Evolutionary conservation across 2,888 invertebrate genomes (phyloP), one percentile per base, ranked within the genome.

Genomic region (Pollenia angustigena): DNA sequence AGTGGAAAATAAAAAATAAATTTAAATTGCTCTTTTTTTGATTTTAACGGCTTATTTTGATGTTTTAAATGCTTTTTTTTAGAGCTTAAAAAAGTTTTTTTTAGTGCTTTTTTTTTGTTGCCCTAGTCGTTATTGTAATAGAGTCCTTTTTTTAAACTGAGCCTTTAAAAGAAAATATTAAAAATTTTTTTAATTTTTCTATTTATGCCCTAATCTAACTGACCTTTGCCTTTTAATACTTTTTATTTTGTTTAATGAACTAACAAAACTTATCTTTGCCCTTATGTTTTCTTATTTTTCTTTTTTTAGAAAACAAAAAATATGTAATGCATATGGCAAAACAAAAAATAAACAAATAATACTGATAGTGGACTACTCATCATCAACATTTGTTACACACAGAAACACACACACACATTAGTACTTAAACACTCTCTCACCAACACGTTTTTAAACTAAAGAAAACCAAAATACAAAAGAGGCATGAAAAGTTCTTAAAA

Each of bases 281-380:
- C 80, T 71, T 60, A 52, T 71, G n/a, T 40, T 32, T 32, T 32
- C 32, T 32, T 32, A 0, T 32, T 32, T 32, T 32, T 6, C 1
- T 32, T 32, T 32, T 32, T 32, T 1, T 18, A 16, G 4, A 42
- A 48, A 66, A 3, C 32, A 50, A 23, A 52, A 75, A 69, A 68
- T 68, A 42, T 48, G 56, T 56, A 66, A 23, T 62, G 71, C 71
- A 83, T 71, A 78, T 71, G 64, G 46, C 58, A 71, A 50, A 78
- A 69, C 48, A 40, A 50, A 75, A 44, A 71, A 50, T 48, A 56
- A 74, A 48, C n/a, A 84, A 79, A 85, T 75, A 72, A 76, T 60
- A 71, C 66, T 71, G 83, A 86, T 86, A 86, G 82, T 83, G 72
- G 74, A 80, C 75, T 74, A 80, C 75, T 74, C 66, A 72, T 80